These are phyloP conservation scores for Phaethon lepturus DNA, from an alignment of 2,113 vertebrate species.

Conservation along the genomic window DNA sequence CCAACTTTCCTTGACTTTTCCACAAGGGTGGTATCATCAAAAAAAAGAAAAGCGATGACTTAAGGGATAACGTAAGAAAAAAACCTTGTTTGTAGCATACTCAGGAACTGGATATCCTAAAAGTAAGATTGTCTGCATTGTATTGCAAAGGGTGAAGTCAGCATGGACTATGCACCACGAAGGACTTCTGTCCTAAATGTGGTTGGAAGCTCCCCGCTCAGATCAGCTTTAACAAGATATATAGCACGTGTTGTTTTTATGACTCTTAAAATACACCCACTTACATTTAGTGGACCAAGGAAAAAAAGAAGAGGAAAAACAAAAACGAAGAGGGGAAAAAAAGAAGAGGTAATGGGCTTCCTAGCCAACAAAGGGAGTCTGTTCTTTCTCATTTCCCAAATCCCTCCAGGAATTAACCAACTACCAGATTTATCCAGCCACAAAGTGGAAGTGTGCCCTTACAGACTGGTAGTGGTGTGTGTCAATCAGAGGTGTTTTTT, in stretches of 20 bases:
- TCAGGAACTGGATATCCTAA: neutral
- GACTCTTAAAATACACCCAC: neutral
- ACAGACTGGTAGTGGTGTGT: neutral
- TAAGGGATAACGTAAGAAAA: neutral
- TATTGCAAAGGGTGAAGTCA: neutral
- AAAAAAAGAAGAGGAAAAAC: neutral
- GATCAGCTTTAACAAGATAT: neutral
- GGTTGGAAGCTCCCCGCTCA: neutral
- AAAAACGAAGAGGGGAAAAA: fast-evolving
- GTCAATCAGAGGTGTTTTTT: neutral
- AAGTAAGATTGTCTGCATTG: neutral
- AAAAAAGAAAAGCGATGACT: neutral
- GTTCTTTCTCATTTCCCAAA: constrained; percentile 1
- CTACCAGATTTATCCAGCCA: neutral
- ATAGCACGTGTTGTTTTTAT: neutral
- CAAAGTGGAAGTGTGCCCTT: neutral
- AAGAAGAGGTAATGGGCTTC: neutral
- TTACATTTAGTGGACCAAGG: neutral
- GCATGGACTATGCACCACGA: neutral
- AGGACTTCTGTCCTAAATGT: neutral
- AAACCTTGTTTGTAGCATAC: neutral
- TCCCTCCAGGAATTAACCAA: neutral
- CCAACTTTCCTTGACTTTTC: neutral
- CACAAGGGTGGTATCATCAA: neutral
- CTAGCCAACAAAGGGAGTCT: neutral